These are phyloP conservation scores for Diabrotica virgifera DNA, from an alignment of 1,140 invertebrate species.

Conservation along the genomic window DNA sequence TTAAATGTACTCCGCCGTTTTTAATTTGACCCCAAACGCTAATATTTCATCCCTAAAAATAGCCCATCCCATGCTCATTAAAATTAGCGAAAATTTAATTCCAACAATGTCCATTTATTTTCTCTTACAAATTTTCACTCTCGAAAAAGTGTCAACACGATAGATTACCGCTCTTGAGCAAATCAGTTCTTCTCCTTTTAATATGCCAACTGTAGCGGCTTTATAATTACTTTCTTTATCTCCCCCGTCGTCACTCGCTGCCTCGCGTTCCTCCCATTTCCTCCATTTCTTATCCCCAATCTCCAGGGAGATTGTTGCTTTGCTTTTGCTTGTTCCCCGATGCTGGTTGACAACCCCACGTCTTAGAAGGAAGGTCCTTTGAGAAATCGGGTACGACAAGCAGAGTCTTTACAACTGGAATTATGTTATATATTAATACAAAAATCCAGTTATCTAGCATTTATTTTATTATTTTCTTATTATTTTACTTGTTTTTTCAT, in stretches of 20 bases:
- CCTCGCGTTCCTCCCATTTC: not conserved
- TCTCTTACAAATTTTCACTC: not conserved
- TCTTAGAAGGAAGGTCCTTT: not conserved
- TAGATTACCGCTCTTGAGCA: not conserved
- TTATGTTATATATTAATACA: too few species aligned
- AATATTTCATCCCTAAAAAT: too few species aligned
- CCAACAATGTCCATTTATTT: too few species aligned
- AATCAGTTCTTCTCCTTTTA: not conserved
- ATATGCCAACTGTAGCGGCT: slow-evolving; percentile 1
- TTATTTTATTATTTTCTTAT: too few species aligned
- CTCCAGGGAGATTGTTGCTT: not conserved
- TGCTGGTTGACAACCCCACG: not conserved
- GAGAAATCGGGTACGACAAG: too few species aligned
- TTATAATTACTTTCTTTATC: slow-evolving; percentile 3
- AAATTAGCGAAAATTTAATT: too few species aligned
- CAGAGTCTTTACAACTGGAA: too few species aligned
- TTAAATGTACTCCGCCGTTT: too few species aligned
- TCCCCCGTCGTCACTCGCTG: not conserved
- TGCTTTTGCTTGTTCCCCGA: not conserved
- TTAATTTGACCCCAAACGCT: too few species aligned
- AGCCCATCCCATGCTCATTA: too few species aligned
- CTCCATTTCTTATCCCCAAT: not conserved
- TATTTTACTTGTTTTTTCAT: too few species aligned
- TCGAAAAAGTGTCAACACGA: not conserved
- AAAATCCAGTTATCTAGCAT: too few species aligned